phyloP scores from a whole-genome alignment of 2,113 vertebrate species.

The Micromys minutus region DNA sequence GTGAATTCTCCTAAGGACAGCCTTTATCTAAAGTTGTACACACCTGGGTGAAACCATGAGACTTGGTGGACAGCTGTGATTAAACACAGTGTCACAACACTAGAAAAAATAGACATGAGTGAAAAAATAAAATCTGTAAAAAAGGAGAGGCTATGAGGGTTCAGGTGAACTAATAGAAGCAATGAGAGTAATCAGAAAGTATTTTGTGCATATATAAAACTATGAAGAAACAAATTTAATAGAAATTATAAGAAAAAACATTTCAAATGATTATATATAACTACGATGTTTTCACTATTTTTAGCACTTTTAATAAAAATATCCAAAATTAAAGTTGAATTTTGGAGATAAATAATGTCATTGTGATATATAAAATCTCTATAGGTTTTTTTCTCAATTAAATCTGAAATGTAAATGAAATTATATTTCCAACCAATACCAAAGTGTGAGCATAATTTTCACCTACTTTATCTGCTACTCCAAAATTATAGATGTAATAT shows the following conservation, averaged over 20 bases:
- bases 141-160: neutral
- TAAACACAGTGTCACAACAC: neutral
- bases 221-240: neutral
- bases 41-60: neutral
- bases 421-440: neutral
- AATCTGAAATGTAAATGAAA: neutral
- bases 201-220: neutral
- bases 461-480: neutral
- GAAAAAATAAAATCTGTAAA: neutral
- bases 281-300: neutral
- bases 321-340: neutral
- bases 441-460: neutral
- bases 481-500: neutral
- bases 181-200: neutral
- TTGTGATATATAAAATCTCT: neutral
- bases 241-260: neutral
- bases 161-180: too few relatives aligned
- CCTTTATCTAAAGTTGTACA: neutral
- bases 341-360: neutral
- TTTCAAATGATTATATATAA: neutral
- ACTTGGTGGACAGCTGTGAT: neutral
- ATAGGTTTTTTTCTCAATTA: neutral
- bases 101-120: too few relatives aligned
- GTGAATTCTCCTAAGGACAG: neutral
- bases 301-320: constrained; percentile 1